Evolutionary conservation across 1,140 invertebrate species (phyloP).

Genomic region (Aricia agestis): DNA sequence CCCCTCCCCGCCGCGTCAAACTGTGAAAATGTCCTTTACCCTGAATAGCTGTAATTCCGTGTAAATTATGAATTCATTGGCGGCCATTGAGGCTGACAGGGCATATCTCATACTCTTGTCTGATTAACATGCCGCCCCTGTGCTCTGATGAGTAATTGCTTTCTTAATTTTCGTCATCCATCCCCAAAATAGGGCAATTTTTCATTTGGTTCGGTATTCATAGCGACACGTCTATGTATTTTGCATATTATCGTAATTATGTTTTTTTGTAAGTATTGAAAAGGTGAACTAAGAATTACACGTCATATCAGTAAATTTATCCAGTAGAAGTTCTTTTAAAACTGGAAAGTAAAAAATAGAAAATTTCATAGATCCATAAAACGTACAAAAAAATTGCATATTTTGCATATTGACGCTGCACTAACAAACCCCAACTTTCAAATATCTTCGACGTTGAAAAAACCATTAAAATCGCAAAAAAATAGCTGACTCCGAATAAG

Average conservation of each 20-base stretch:
- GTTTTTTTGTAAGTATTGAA: neutral
- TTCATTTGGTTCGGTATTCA: slow-evolving; percentile 53
- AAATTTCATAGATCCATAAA: no score
- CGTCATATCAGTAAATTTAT: no score
- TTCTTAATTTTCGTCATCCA: slow-evolving; percentile 74
- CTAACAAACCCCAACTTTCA: slow-evolving; percentile 28
- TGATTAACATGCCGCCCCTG: slow-evolving; percentile 71
- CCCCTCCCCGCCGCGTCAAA: neutral
- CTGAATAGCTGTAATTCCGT: slow-evolving; percentile 34
- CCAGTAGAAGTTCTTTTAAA: no score
- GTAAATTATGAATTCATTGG: slow-evolving; percentile 59
- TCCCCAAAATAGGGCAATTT: slow-evolving; percentile 73
- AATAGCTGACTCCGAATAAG: slow-evolving; percentile 18
- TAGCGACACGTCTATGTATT: neutral
- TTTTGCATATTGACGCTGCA: slow-evolving; percentile 19
- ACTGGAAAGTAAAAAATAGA: no score
- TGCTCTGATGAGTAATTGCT: slow-evolving; percentile 73
- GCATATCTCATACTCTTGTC: slow-evolving; percentile 60
- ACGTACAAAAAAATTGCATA: no score
- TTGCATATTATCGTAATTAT: neutral
- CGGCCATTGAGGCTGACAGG: slow-evolving; percentile 55
- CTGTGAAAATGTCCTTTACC: slow-evolving; percentile 1
- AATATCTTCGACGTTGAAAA: slow-evolving; percentile 16
- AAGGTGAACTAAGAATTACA: no score
- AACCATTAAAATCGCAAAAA: slow-evolving; percentile 14